phyloP scores from a whole-genome alignment of 2,888 invertebrate species.

The Prosopocoilus inquinatus region DNA sequence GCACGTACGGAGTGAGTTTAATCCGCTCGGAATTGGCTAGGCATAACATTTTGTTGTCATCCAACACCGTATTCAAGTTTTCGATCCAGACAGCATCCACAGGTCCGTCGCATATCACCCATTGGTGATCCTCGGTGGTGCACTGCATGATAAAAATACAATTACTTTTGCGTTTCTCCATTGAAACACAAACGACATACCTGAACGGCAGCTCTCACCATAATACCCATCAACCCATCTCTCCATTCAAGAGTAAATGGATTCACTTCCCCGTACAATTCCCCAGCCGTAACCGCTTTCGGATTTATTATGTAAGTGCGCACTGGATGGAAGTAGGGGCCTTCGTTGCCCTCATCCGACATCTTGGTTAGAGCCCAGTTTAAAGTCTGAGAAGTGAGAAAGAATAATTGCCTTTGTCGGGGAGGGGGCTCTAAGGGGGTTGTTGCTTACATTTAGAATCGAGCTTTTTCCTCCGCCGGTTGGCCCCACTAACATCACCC shows the following conservation, averaged over 20 bases:
- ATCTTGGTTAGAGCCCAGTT: conserved; percentile 69
- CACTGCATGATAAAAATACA: conserved; percentile 35
- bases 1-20: conserved; percentile 83
- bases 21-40: conserved; percentile 89
- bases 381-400: conserved; percentile 57
- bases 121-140: conserved; percentile 73
- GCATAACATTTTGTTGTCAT: conserved; percentile 92
- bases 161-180: not conserved
- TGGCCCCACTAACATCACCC: conserved; percentile 89
- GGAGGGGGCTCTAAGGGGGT: too few relatives aligned
- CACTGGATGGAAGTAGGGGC: conserved; percentile 68
- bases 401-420: too few relatives aligned
- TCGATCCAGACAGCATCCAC: conserved; percentile 95
- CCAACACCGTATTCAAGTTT: conserved; percentile 88
- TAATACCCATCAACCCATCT: conserved; percentile 79
- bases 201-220: conserved; percentile 60
- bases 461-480: conserved; percentile 85
- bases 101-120: conserved; percentile 89
- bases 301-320: conserved; percentile 82
- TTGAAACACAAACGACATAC: conserved; percentile 39
- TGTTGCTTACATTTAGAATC: conserved; percentile 62
- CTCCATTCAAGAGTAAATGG: conserved; percentile 84
- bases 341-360: conserved; percentile 57
- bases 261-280: conserved; percentile 85
- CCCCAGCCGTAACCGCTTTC: conserved; percentile 83